These are phyloP conservation scores for Gymnarchus niloticus DNA, from an alignment of 2,113 vertebrate species.

Conservation along the genomic window DNA sequence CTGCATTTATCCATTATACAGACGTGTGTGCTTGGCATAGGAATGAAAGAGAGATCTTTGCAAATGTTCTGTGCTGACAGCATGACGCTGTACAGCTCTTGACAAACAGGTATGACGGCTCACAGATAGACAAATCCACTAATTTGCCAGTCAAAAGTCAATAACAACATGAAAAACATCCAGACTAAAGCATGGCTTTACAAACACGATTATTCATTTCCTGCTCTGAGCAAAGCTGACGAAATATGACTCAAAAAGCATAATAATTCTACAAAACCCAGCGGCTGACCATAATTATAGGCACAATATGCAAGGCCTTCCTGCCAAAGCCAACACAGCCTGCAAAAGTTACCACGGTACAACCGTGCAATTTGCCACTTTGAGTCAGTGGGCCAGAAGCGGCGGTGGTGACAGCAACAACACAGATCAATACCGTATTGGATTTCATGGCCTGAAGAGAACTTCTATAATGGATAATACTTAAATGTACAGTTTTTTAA, in stretches of 20 bases:
- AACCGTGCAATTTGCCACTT: background rate
- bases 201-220: no score
- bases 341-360: background rate
- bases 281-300: background rate
- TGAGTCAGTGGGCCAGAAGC: background rate
- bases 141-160: no score
- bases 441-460: background rate
- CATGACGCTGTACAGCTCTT: no score
- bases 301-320: background rate
- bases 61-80: background rate
- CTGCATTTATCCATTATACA: background rate
- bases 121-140: no score
- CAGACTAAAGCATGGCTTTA: no score
- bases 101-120: no score
- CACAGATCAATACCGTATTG: background rate
- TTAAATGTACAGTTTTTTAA: background rate
- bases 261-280: background rate
- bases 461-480: background rate
- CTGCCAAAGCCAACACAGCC: background rate
- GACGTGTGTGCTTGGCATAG: background rate
- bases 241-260: no score
- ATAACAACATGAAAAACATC: no score
- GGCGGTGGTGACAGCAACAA: background rate
- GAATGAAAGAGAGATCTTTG: background rate
- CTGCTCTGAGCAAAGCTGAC: no score